Evolutionary conservation across 2,888 invertebrate species (phyloP).

Genomic region (Cephus nigrinus): DNA sequence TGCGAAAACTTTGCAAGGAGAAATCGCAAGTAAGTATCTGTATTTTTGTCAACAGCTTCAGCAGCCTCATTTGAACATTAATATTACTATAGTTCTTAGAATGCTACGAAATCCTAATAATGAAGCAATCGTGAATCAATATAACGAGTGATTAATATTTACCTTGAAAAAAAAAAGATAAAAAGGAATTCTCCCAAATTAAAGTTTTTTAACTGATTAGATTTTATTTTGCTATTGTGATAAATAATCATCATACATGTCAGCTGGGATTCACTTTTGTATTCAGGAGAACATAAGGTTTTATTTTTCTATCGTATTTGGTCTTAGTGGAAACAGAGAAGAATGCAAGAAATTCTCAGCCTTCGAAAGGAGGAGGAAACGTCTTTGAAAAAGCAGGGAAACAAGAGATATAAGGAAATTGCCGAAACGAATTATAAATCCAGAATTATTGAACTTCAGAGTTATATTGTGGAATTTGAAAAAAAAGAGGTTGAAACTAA

Average conservation of each 20-base stretch:
- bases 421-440: conserved; percentile 79
- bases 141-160: too few species aligned
- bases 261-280: background rate
- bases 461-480: conserved; percentile 69
- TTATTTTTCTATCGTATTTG: background rate
- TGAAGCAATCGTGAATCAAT: too few species aligned
- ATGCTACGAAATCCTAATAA: too few species aligned
- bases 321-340: conserved; percentile 44
- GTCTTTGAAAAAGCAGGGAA: conserved; percentile 72
- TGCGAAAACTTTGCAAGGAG: conserved; percentile 69
- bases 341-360: conserved; percentile 67
- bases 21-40: conserved; percentile 68
- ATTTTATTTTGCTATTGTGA: too few species aligned
- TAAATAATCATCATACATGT: background rate
- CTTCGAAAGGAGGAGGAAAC: conserved; percentile 73
- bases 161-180: too few species aligned
- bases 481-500: conserved; percentile 57
- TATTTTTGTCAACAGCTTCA: background rate
- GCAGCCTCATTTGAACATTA: too few species aligned
- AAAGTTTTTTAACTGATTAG: too few species aligned
- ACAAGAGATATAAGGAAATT: conserved; percentile 73
- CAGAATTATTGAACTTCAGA: conserved; percentile 75
- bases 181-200: background rate
- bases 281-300: background rate
- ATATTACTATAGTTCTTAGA: too few species aligned